Evolutionary conservation across 2,797 vertebrate species (phyloP), one percentile per base, ranked within the genome.

Genomic region (Peromyscus eremicus): DNA sequence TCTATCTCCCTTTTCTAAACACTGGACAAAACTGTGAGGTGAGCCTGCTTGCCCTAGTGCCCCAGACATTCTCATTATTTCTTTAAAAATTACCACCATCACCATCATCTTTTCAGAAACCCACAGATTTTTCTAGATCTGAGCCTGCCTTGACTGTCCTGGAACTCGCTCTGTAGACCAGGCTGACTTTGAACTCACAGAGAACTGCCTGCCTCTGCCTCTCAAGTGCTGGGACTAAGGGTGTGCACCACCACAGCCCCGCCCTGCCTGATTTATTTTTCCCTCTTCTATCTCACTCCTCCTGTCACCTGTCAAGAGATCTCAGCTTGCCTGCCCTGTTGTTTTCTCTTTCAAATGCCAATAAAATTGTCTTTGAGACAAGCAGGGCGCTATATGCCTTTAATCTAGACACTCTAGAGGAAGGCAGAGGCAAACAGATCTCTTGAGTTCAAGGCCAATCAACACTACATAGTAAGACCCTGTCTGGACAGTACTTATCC

Each of bases 161-260:
- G 43, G 6, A 46, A 46, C 43, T 46, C 6, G 43, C 16, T 70
- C 7, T 19, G 34, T 70, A 70, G 68, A 70, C 68, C 34, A 70
- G 6, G 34, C 6, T 70, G 68, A 19, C 68, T 16, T 70, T 17
- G 6, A 70, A 70, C 14, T 70, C 14, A 3, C 14, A 70, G 66
- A 70, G 32, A 70, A 34, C 66, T 5, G 0, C 5, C 1, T n/a
- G 14, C 66, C 13, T 34, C 43, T 46, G 43, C 43, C 43, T 46
- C 43, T 43, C 6, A 4, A 46, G 43, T 46, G 43, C 43, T 46
- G 43, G 43, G 43, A 46, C 3, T 64, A 70, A n/a, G 34, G 66
- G 14, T 0, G 0, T 17, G 66, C 16, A n/a, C n/a, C 7, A 71
- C 34, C 64, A 64, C 64, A 5, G 64, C 29, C 68, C 17, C 0